Conservation (phyloP, 2,888 invertebrate species). For the Bembecia ichneumoniformis region DNA sequence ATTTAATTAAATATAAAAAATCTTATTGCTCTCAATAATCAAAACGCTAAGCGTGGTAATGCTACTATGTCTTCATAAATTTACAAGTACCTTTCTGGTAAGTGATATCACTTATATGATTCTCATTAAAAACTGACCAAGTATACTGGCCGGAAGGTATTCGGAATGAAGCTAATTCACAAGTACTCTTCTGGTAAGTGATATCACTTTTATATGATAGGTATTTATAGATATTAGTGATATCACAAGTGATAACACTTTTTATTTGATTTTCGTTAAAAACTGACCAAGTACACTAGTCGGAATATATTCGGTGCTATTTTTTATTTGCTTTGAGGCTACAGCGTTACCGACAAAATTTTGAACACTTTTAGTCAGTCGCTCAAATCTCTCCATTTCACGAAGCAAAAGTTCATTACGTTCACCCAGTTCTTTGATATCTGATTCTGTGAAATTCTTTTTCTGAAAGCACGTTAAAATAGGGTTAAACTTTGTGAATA, state of each 20-base stretch:
- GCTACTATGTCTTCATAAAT: too few species aligned
- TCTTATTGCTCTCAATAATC: too few species aligned
- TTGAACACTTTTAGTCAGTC: constrained; percentile 72
- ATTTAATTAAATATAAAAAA: too few species aligned
- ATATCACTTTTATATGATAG: too few species aligned
- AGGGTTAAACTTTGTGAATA: neutral
- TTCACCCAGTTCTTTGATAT: constrained; percentile 68
- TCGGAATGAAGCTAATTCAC: neutral
- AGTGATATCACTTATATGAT: too few species aligned
- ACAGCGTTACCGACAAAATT: constrained; percentile 50
- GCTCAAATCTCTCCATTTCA: constrained; percentile 75
- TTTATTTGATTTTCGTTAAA: too few species aligned
- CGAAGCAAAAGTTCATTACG: constrained; percentile 71
- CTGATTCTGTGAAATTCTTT: constrained; percentile 68
- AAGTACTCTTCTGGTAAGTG: too few species aligned
- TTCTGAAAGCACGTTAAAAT: constrained; percentile 62
- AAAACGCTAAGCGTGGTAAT: too few species aligned
- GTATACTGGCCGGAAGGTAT: constrained; percentile 20
- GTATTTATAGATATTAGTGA: too few species aligned
- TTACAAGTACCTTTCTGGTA: too few species aligned
- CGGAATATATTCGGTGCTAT: constrained; percentile 10
- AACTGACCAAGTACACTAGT: constrained; percentile 27
- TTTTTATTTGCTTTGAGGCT: constrained; percentile 10
- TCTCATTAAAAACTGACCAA: constrained; percentile 18
- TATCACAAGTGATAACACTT: too few species aligned